Conservation (phyloP, 2,113 vertebrate species). For the cattle (Bos taurus) region ARS-UCD2.0 NC_037334.1:78139501-78140000, state of each 20-base stretch:
- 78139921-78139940: fast-evolving
- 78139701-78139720: background rate
- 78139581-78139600: background rate
- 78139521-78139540: background rate
- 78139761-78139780: no score
- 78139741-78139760: no score
- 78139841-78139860: no score
- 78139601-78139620: fast-evolving
- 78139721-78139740: no score
- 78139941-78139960: background rate
- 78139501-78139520: background rate
- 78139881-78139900: no score
- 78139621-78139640: background rate
- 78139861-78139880: no score
- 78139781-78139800: no score
- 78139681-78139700: background rate
- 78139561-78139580: background rate
- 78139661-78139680: background rate
- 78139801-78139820: no score
- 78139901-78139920: no score
- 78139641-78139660: background rate
- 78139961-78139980: background rate
- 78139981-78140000: background rate
- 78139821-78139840: no score
- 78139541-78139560: fast-evolving